Percentiles rank a stretch among this genome's conserved stretches.
phyloP scores from a whole-genome alignment of 2,113 vertebrate species.

The Acanthochromis polyacanthus region DNA sequence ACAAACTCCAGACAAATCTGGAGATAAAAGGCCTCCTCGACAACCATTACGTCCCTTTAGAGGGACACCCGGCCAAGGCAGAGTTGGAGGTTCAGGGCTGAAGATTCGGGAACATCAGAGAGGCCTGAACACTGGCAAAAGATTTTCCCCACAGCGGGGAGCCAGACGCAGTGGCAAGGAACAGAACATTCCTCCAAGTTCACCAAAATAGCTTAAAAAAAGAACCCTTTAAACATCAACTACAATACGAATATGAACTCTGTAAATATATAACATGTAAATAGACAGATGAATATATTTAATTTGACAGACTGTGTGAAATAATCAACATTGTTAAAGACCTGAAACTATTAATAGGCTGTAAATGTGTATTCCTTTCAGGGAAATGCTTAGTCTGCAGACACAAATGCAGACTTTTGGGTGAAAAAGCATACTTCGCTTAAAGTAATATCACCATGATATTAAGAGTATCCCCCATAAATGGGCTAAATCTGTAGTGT shows the following conservation, averaged over 20 bases:
- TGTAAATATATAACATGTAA: conserved; percentile 70
- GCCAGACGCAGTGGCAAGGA: conserved; percentile 92
- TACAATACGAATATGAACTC: conserved; percentile 17
- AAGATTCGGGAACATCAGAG: conserved; percentile 92
- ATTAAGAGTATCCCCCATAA: not conserved
- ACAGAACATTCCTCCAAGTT: conserved; percentile 93
- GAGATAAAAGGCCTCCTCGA: conserved; percentile 82
- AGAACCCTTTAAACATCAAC: conserved; percentile 39
- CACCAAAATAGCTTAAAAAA: conserved; percentile 89
- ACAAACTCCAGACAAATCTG: conserved; percentile 60
- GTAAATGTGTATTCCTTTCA: not conserved
- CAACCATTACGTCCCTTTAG: conserved; percentile 87
- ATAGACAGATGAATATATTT: conserved; percentile 73
- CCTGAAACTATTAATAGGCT: conserved; percentile 29
- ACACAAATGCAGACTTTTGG: not conserved
- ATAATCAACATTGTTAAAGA: conserved; percentile 10
- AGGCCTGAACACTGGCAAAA: conserved; percentile 70
- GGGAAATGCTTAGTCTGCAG: not conserved
- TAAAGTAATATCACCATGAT: conserved; percentile 13
- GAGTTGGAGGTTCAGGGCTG: conserved; percentile 73
- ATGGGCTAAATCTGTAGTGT: not conserved
- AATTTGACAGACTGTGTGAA: conserved; percentile 56
- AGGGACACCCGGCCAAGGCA: conserved; percentile 79
- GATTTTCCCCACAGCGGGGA: conserved; percentile 88
- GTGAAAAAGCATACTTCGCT: not conserved